Evolutionary conservation across 2,797 vertebrate species (phyloP).

Genomic region (Chelmon rostratus): DNA sequence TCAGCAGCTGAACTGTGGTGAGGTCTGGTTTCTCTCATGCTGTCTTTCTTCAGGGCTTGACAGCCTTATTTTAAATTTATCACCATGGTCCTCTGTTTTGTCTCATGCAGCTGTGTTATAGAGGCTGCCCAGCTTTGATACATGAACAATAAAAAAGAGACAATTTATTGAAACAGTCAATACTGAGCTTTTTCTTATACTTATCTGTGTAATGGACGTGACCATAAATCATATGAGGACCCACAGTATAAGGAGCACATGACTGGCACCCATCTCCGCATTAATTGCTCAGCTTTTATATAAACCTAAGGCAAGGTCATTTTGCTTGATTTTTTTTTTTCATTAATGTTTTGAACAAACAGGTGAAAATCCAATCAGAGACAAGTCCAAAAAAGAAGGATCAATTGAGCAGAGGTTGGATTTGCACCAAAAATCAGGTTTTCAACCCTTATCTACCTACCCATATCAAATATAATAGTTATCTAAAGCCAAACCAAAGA

Average conservation of each 20-base stretch:
- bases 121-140: constrained; percentile 32
- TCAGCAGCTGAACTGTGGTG: constrained; percentile 48
- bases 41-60: not conserved
- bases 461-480: not conserved
- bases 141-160: constrained; percentile 40
- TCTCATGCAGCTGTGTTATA: constrained; percentile 52
- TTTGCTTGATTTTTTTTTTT: not conserved
- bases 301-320: not conserved
- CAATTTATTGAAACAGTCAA: constrained; percentile 45
- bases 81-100: constrained; percentile 39
- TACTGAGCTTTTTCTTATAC: constrained; percentile 33
- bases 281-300: not conserved
- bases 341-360: constrained; percentile 5
- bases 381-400: not conserved
- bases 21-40: constrained; percentile 55
- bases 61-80: constrained; percentile 45
- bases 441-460: not conserved
- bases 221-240: constrained; percentile 27
- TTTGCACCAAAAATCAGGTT: not conserved
- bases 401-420: not conserved
- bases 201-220: constrained; percentile 11
- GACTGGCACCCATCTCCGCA: not conserved
- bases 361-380: constrained; percentile 32
- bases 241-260: not conserved
- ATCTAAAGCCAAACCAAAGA: not conserved